Evolutionary conservation across 2,113 vertebrate species (phyloP).

Genomic region (Lepisosteus osseus): DNA sequence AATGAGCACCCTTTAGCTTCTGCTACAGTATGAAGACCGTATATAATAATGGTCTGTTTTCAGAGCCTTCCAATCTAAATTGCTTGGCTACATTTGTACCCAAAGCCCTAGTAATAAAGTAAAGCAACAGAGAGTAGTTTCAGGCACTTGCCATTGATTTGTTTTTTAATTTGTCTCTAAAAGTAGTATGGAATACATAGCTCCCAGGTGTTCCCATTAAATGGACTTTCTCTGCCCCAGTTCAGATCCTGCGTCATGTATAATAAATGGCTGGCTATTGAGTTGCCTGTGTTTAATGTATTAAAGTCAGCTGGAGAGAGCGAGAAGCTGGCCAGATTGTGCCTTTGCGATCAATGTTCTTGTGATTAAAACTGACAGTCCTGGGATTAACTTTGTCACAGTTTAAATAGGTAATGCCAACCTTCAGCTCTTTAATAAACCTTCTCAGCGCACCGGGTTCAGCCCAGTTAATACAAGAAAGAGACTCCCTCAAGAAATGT

Average conservation of each 20-base stretch:
- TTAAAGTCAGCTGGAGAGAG: constrained; percentile 14
- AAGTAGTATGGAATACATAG: neutral
- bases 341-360: constrained; percentile 24
- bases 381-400: constrained; percentile 47
- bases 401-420: constrained; percentile 38
- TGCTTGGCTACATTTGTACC: neutral
- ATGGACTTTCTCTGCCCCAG: constrained; percentile 33
- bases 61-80: neutral
- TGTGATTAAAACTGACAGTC: constrained; percentile 43
- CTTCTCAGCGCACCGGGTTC: constrained; percentile 6
- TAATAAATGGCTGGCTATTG: constrained; percentile 15
- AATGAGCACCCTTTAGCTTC: neutral
- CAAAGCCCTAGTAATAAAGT: neutral
- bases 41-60: neutral
- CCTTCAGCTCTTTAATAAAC: constrained; percentile 26
- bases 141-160: neutral
- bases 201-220: constrained; percentile 4
- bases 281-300: constrained; percentile 23
- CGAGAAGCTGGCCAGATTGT: neutral
- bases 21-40: neutral
- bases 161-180: neutral
- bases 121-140: neutral
- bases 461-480: constrained; percentile 27
- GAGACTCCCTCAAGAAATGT: constrained; percentile 18
- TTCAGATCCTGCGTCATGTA: constrained; percentile 7